Base-by-base conservation (phyloP, 1,140 invertebrate genomes). In the Hypsibius dujardini region DNA sequence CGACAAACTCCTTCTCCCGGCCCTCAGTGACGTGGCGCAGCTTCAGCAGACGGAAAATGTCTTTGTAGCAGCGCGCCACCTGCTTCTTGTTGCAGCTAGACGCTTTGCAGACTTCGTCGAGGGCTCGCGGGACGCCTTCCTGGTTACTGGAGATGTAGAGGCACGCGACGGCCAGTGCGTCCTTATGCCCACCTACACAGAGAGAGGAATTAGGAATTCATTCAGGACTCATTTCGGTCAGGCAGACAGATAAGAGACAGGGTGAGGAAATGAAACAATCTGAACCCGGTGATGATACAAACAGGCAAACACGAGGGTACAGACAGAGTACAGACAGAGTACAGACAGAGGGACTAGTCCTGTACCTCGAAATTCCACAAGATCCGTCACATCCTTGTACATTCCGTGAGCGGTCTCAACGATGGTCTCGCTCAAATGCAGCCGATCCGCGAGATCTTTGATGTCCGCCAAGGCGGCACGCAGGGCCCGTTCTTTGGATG, bases 61-160 rank as follows among this genome's bases (percentile, higher is more conserved):
- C 62, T 67, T 67, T 67, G 62, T 67, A 67, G 42, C 62, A 67
- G 3, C 45, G 12, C 12, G 12, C 62, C 62, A 67, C 62, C 45
- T 67, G 62, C 42, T 45, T 12, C 42, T 42, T 12, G 12, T 12
- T 15, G 42, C 42, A 15, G 12, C 3, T 12, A 7, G 62, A 67
- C 12, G 62, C 7, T 45, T 42, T 3, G 42, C 62, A 67, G 62
- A 67, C 45, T 42, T 67, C 62, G 7, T 15, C 12, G 12, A 67
- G 42, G 3, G 62, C 7, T 42, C 42, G 12, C 12, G 62, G 62
- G 12, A 67, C 45, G 12, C 45, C 3, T 67, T 42, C 42, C 12
- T 15, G 12, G 12, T 42, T 12, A 42, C 62, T 15, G 42, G 62
- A 12, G 12, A 67, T 67, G 42, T 15, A 67, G 12, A 67, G 62